Conservation (phyloP, 2,797 vertebrate genomes). For the Coregonus sp. region DNA sequence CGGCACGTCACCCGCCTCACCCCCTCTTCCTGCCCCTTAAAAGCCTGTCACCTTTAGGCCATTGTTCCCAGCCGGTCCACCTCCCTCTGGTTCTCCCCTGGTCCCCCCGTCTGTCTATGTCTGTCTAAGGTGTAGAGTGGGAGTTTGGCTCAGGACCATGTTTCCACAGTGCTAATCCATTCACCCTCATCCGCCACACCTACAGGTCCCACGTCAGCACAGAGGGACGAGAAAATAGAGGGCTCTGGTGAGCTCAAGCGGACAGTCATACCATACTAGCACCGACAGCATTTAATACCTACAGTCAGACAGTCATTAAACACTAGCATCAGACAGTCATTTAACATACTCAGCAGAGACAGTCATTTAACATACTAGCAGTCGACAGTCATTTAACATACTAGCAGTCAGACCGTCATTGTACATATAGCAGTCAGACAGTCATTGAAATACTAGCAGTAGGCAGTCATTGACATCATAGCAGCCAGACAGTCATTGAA, state of each 20-base stretch:
- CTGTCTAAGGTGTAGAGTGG: constrained; percentile 63
- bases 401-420: background rate
- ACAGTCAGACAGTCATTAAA: background rate
- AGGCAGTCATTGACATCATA: too few relatives aligned
- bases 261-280: too few relatives aligned
- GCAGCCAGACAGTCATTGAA: too few relatives aligned
- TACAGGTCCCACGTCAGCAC: too few relatives aligned
- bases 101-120: constrained; percentile 42
- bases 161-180: constrained; percentile 51
- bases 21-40: constrained; percentile 35
- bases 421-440: background rate
- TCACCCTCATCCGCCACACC: constrained; percentile 29
- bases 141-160: constrained; percentile 61
- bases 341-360: background rate
- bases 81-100: constrained; percentile 15
- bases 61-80: constrained; percentile 50
- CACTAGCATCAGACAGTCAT: background rate
- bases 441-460: background rate
- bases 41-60: constrained; percentile 60
- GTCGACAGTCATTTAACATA: background rate
- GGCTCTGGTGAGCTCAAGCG: too few relatives aligned
- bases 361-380: background rate
- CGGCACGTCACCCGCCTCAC: constrained; percentile 60
- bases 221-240: too few relatives aligned
- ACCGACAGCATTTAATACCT: too few relatives aligned